Evolutionary conservation across 2,113 vertebrate genomes (phyloP).

Genomic region (Muntiacus reevesi): DNA sequence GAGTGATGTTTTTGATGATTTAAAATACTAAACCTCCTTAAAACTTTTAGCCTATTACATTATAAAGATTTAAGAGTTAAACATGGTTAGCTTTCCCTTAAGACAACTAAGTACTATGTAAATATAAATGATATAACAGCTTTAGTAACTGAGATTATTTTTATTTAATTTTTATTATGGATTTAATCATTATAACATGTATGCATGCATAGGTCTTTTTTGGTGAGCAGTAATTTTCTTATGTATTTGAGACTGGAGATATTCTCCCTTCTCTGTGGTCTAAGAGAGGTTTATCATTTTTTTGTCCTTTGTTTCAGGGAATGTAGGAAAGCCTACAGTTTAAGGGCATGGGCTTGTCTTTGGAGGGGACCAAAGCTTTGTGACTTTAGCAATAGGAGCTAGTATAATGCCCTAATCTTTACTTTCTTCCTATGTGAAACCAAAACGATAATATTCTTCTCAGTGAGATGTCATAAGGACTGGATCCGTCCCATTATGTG

Average conservation of each 20-base stretch:
- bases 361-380: background rate
- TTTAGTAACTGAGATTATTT: background rate
- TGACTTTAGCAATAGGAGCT: background rate
- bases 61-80: constrained; percentile 8
- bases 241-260: background rate
- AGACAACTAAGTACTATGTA: background rate
- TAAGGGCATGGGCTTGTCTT: background rate
- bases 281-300: background rate
- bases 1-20: background rate
- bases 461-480: background rate
- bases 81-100: background rate
- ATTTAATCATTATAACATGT: background rate
- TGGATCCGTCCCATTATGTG: background rate
- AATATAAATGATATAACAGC: background rate
- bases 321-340: background rate
- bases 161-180: background rate
- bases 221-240: background rate
- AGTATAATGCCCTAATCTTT: background rate
- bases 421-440: background rate
- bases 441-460: background rate
- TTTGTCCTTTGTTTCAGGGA: background rate
- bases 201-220: background rate
- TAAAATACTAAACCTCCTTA: background rate
- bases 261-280: background rate
- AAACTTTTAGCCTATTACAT: background rate